Evolutionary conservation across 2,888 invertebrate species (phyloP).

Genomic region (Amiota communis): DNA sequence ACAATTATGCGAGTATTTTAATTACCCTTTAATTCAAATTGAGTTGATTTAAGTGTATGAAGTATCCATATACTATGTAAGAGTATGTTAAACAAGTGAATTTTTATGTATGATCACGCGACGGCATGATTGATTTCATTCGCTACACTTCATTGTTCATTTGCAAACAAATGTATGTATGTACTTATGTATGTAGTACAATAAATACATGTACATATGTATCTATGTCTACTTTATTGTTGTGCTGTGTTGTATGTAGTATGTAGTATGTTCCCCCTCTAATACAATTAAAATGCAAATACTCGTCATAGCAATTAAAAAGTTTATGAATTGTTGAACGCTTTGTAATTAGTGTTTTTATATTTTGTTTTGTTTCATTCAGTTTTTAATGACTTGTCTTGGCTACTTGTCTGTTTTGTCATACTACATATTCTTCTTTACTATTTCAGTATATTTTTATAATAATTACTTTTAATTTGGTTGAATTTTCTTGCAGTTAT

Average conservation of each 20-base stretch:
- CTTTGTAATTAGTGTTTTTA: constrained; percentile 56
- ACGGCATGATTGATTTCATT: constrained; percentile 21
- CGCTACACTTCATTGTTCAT: constrained; percentile 28
- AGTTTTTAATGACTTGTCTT: constrained; percentile 21
- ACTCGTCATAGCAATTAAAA: constrained; percentile 48
- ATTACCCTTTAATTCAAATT: background rate
- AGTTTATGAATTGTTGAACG: constrained; percentile 62
- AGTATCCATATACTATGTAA: constrained; percentile 16
- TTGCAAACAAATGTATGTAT: background rate
- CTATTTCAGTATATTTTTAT: constrained; percentile 23
- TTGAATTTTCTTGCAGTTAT: constrained; percentile 25
- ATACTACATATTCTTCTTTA: constrained; percentile 1
- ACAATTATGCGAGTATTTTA: background rate
- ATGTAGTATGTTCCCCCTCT: background rate
- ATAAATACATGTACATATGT: background rate
- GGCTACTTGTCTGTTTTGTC: too few relatives aligned
- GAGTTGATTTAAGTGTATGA: constrained; percentile 3
- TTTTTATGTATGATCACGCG: constrained; percentile 37
- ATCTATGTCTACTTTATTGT: background rate
- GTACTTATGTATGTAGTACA: too few relatives aligned
- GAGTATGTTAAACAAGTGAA: constrained; percentile 38
- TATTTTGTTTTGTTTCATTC: constrained; percentile 51
- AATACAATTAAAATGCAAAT: constrained; percentile 13
- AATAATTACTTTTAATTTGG: constrained; percentile 50
- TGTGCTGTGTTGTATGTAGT: too few relatives aligned